These are phyloP conservation scores for Ophion obscuratus DNA, from an alignment of 2,888 invertebrate genomes.

Conservation along the genomic window DNA sequence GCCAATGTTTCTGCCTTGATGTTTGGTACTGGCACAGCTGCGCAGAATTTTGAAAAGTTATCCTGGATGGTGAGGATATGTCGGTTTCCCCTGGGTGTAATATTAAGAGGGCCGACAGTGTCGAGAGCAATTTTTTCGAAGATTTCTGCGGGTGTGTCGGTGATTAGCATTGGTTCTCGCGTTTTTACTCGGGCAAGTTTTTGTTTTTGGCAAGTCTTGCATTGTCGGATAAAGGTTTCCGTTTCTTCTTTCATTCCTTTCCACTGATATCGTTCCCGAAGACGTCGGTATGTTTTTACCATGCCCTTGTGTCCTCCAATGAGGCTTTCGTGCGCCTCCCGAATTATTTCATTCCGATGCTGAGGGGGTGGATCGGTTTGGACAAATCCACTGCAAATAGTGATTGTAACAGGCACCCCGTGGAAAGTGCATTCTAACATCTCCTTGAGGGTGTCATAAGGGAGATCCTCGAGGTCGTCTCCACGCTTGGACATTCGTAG, in stretches of 20 bases:
- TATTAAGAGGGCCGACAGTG: slow-evolving; percentile 4
- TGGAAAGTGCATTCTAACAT: not conserved
- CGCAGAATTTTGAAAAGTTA: slow-evolving; percentile 39
- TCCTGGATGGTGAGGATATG: slow-evolving; percentile 43
- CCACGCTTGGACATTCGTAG: slow-evolving; percentile 38
- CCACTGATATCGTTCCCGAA: slow-evolving; percentile 11
- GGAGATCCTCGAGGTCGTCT: slow-evolving; percentile 23
- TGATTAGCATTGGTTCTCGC: slow-evolving; percentile 20
- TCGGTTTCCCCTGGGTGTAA: slow-evolving; percentile 5
- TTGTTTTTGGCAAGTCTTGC: not conserved
- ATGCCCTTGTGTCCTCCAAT: not conserved
- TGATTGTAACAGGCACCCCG: not conserved
- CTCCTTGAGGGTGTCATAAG: slow-evolving; percentile 1
- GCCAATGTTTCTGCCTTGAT: too few species aligned
- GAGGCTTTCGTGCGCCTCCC: slow-evolving; percentile 3
- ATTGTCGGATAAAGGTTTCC: not conserved
- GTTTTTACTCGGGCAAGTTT: slow-evolving; percentile 10
- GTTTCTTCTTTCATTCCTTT: not conserved
- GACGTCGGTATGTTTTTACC: not conserved
- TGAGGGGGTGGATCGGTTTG: slow-evolving; percentile 2
- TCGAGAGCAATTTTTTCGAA: slow-evolving; percentile 10
- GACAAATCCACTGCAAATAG: slow-evolving; percentile 26
- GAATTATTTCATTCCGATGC: not conserved
- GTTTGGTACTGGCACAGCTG: slow-evolving; percentile 15
- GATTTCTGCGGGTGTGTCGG: slow-evolving; percentile 3